Base-by-base conservation (phyloP, 2,888 invertebrate genomes). In the Galerucella pusilla region DNA sequence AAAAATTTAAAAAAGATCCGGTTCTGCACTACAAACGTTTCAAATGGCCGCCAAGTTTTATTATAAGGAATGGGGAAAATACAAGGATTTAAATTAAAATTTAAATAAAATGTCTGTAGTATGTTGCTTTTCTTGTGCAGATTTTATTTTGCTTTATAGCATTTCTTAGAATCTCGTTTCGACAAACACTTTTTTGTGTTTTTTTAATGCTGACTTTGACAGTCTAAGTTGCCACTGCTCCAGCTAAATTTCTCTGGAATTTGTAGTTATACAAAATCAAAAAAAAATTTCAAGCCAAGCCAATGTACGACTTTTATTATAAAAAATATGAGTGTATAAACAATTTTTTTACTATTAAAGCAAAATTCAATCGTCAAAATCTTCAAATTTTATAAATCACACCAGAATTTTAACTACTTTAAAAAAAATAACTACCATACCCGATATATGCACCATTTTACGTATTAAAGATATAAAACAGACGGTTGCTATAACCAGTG, bases 21-120 rank as follows among this genome's bases (percentile, higher is more conserved):
- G 11, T 12, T 46, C 64, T 65, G 64, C 20, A 12, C 12, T 49
- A 49, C 49, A 12, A 67, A 67, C 66, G 60, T 60, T 14, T 28
- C 42, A 76, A 76, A 79, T 78, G 80, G 80, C 80, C 83, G 84
- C 83, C 84, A 80, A 83, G 83, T 85, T 85, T 85, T 85, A 85
- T 85, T 85, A 84, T 85, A 83, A 82, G 83, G 81, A 83, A 83
- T 82, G 84, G 83, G 83, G 82, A 83, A 84, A 84, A 84, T 82
- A 83, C 84, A 83, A 84, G 86, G 85, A 85, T 85, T 85, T 85
- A 86, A 86, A 86, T 86, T 85, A 85, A 85, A 86, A 83, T 85
- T 86, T 86, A 85, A 85, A 87, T 85, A 87, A 86, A 86, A 86
- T 86, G 86, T 86, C 85, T 84, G 85, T 83, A 84, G 84, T 84